phyloP scores from a whole-genome alignment of 2,888 invertebrate genomes.

The Limnephilus marmoratus region DNA sequence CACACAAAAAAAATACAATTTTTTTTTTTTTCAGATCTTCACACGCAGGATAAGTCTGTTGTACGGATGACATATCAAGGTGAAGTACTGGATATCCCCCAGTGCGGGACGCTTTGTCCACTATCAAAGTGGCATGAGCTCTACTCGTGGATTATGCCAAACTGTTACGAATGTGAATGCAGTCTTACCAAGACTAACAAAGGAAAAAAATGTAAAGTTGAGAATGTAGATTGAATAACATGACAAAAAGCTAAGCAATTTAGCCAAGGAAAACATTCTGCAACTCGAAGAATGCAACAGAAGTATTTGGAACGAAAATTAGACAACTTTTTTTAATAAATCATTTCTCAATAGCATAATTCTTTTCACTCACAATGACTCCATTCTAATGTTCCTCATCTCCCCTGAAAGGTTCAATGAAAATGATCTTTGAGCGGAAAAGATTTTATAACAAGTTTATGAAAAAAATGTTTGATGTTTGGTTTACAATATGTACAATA shows the following conservation, averaged over 20 bases:
- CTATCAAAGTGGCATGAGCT: conserved; percentile 77
- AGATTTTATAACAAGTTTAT: neutral
- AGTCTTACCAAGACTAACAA: neutral
- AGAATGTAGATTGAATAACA: neutral
- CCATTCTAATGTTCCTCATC: neutral
- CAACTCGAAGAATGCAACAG: neutral
- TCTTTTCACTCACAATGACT: neutral
- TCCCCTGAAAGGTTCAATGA: neutral
- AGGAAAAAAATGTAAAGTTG: conserved; percentile 3
- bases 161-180: conserved; percentile 84
- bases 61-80: conserved; percentile 83
- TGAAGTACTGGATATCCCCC: conserved; percentile 78
- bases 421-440: too few species aligned
- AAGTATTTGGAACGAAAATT: neutral
- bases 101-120: conserved; percentile 82
- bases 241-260: neutral
- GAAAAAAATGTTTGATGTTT: neutral
- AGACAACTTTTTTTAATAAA: neutral
- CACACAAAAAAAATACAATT: neutral
- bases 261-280: neutral
- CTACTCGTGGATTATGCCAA: conserved; percentile 79
- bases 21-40: conserved; percentile 11
- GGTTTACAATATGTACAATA: neutral
- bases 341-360: neutral
- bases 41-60: conserved; percentile 40